These are phyloP conservation scores for Phyllotreta striolata DNA, from an alignment of 2,888 invertebrate genomes.

Conservation along the genomic window DNA sequence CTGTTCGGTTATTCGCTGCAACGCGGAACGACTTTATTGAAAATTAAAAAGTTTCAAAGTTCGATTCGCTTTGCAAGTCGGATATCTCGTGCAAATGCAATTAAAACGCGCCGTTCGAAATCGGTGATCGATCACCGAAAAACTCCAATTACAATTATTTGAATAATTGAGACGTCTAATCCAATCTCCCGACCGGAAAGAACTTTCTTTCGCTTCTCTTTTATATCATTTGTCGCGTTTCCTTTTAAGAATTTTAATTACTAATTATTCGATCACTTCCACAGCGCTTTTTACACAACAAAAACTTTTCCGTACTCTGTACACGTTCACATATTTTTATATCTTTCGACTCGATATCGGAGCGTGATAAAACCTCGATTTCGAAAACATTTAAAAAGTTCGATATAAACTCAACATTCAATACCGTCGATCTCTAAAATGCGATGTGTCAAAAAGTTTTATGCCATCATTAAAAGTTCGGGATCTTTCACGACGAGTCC, in stretches of 20 bases:
- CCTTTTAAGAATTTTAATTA: neutral
- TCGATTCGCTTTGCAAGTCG: constrained; percentile 32
- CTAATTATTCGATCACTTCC: constrained; percentile 1
- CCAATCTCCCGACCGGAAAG: constrained; percentile 20
- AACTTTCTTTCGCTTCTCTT: constrained; percentile 7
- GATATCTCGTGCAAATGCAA: constrained; percentile 37
- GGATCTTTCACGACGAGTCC: constrained; percentile 7
- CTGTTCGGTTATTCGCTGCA: constrained; percentile 45
- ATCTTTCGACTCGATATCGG: constrained; percentile 13
- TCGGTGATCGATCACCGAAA: constrained; percentile 43
- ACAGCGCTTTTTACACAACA: neutral
- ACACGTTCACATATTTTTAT: neutral
- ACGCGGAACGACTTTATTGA: constrained; percentile 49
- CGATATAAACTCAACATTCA: constrained; percentile 19
- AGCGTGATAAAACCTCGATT: constrained; percentile 28
- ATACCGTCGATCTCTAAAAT: constrained; percentile 17
- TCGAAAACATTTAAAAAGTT: constrained; percentile 26
- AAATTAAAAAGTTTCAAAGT: constrained; percentile 49
- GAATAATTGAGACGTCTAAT: constrained; percentile 35
- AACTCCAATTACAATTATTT: constrained; percentile 38
- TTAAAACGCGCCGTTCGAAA: constrained; percentile 40
- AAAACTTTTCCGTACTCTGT: too few relatives aligned
- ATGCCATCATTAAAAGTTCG: constrained; percentile 26
- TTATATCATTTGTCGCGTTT: neutral
- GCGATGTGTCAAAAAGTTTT: constrained; percentile 26